A percentile compares a stretch with the other conserved stretches of the same genome.
These are phyloP conservation scores for Manis crassicaudata DNA, from an alignment of 2,797 vertebrate species.

Conservation along the genomic window DNA sequence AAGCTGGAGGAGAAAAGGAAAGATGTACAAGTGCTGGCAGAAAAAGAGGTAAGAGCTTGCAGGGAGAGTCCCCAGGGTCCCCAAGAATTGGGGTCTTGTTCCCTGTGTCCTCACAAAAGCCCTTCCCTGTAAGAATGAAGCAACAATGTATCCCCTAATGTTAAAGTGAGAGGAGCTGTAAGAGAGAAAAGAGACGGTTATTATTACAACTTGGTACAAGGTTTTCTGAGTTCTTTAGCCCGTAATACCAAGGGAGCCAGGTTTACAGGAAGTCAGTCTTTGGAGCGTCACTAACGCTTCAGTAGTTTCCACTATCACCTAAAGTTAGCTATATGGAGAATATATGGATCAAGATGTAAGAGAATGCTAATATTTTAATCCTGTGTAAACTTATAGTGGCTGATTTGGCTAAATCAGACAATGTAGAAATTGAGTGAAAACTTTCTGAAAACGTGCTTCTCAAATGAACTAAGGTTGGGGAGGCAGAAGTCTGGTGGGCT, in stretches of 20 bases:
- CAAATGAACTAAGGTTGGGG: slow-evolving; percentile 29
- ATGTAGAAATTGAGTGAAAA: slow-evolving; percentile 54
- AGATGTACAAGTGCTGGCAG: not conserved
- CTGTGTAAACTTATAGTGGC: not conserved
- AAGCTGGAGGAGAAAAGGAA: not conserved
- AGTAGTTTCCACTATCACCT: not conserved
- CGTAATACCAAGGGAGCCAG: accelerated
- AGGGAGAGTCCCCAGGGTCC: not conserved
- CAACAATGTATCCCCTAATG: not conserved
- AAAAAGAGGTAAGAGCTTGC: not conserved
- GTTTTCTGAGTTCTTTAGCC: not conserved
- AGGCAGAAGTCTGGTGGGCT: slow-evolving; percentile 45
- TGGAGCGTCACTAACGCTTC: not conserved
- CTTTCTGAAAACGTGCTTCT: slow-evolving; percentile 57
- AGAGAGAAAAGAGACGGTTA: not conserved
- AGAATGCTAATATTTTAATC: slow-evolving; percentile 61
- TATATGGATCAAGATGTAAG: not conserved
- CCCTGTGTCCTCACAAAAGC: not conserved
- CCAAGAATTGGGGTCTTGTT: not conserved
- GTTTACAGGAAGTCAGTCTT: not conserved
- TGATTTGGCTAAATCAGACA: slow-evolving; percentile 62
- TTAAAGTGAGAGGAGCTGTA: not conserved
- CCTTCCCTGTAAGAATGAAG: not conserved
- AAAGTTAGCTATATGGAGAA: not conserved
- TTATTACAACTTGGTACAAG: not conserved